These are phyloP conservation scores for Rhinopithecus roxellana DNA, from an alignment of 2,113 vertebrate genomes.

Conservation along the genomic window DNA sequence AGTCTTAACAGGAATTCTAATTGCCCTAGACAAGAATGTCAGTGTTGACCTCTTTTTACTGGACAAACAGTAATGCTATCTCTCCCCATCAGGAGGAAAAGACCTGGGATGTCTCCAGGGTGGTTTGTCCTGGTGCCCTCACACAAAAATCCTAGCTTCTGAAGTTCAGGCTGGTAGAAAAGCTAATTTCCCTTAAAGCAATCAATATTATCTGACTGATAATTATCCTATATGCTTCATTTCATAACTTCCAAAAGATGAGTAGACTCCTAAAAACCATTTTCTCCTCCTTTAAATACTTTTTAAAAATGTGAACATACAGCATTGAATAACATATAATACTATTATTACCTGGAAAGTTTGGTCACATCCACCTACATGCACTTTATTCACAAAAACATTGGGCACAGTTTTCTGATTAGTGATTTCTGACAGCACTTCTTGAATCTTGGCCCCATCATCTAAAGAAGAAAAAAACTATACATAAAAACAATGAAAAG, in stretches of 20 bases:
- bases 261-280: neutral
- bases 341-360: constrained; percentile 89
- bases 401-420: constrained; percentile 95
- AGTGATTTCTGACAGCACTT: constrained; percentile 91
- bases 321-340: neutral
- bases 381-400: constrained; percentile 95
- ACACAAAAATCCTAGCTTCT: neutral
- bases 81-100: neutral
- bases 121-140: neutral
- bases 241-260: neutral
- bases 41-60: neutral
- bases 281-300: neutral
- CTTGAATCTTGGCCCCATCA: constrained; percentile 91
- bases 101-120: neutral
- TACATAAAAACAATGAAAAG: neutral
- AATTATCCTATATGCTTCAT: neutral
- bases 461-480: constrained; percentile 81
- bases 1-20: neutral
- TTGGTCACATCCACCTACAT: constrained; percentile 93
- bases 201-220: neutral
- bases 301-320: neutral
- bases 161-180: neutral
- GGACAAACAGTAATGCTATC: neutral
- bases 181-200: neutral
- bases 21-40: neutral